Base-by-base conservation (phyloP, 2,113 vertebrate genomes). In the Chaetura pelagica region DNA sequence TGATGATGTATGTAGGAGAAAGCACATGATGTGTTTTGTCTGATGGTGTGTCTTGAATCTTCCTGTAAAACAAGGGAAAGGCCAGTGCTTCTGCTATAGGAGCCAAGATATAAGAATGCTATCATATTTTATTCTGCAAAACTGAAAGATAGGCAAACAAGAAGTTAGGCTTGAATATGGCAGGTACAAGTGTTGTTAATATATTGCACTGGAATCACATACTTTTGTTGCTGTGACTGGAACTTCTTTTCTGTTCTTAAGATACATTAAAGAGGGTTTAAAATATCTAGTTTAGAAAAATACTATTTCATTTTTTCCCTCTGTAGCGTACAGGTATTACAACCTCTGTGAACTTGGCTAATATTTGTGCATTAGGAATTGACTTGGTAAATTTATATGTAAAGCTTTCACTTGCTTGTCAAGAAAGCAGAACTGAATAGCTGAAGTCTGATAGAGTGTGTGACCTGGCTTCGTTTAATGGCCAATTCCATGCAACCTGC, bases 1-100 rank as follows among this genome's bases (percentile, higher is more conserved):
- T 68, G 81, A 72, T 89, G 95, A 87, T 16, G 34, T 74, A 44
- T 16, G 46, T 76, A 87, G 86, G 91, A 95, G 66, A 93, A 96
- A 82, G 67, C 83, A 93, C 61, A 57, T 90, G 35, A 48, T 81
- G 59, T 64, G 78, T 96, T 92, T 90, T 94, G 44, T 81, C 62
- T 91, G 80, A 72, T 93, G 74, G 59, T 95, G 35, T 59, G n/a
- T 68, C 68, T 87, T 91, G 18, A 5, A 38, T 74, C 77, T 94
- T 86, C 35, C 22, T 86, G 32, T 9, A 46, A 54, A 80, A n/a
- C 16, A 10, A 51, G 49, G 51, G 34, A 10, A 74, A 61, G 54
- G 64, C 22, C 38, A 38, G 10, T 38, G 38, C 38, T 38, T 38
- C 38, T 38, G 16, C 6, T 7, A 46, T 18, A 93, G 91, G 75